These are phyloP conservation scores for Cephus rjabovi DNA, from an alignment of 2,888 invertebrate species.

Conservation along the genomic window DNA sequence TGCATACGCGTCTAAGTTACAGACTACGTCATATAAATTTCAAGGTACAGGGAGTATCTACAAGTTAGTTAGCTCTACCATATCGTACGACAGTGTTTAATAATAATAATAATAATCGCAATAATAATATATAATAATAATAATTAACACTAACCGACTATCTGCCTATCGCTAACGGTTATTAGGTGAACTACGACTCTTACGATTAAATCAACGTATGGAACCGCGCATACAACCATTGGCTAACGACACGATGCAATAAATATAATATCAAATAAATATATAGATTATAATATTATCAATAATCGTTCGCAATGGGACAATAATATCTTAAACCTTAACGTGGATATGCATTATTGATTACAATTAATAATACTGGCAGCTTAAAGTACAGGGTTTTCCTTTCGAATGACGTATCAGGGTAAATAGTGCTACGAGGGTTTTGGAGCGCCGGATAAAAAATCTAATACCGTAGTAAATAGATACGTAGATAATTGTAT, in stretches of 20 bases:
- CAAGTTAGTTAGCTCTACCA: constrained; percentile 44
- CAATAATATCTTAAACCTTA: constrained; percentile 52
- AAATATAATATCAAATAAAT: constrained; percentile 36
- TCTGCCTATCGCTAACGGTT: constrained; percentile 23
- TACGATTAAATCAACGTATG: constrained; percentile 46
- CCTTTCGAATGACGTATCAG: neutral
- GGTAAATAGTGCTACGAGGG: neutral
- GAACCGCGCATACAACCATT: constrained; percentile 24
- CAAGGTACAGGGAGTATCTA: constrained; percentile 64
- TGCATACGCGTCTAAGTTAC: constrained; percentile 40
- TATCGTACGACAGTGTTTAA: constrained; percentile 36
- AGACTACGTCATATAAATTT: constrained; percentile 58
- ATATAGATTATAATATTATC: constrained; percentile 43
- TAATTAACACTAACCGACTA: neutral
- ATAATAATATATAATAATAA: neutral
- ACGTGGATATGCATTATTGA: constrained; percentile 61
- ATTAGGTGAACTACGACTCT: constrained; percentile 46
- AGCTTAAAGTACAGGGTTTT: constrained; percentile 38
- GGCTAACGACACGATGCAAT: constrained; percentile 40
- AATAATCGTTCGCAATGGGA: constrained; percentile 40
- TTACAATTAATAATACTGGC: constrained; percentile 63
- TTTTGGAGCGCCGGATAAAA: neutral
- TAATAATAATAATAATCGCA: neutral
- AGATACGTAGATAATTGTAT: neutral
- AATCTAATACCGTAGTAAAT: neutral